Conservation (phyloP, 2,113 vertebrate genomes). For the Neomonachus schauinslandi region DNA sequence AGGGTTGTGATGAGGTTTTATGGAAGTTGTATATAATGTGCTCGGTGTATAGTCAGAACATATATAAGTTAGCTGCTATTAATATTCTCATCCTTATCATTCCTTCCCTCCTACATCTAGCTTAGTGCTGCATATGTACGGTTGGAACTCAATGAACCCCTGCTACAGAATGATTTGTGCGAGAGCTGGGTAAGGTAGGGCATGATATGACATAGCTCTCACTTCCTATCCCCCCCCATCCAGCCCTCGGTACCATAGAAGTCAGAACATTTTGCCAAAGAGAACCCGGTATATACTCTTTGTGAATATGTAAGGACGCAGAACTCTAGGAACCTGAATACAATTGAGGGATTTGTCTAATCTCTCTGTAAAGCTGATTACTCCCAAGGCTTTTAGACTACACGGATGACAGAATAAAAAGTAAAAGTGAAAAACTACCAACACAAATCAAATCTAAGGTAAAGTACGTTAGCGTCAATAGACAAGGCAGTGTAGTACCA, state of each 20-base stretch:
- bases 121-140: background rate
- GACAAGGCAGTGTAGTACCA: background rate
- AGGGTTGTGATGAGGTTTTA: background rate
- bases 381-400: background rate
- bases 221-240: background rate
- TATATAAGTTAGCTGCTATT: background rate
- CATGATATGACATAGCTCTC: background rate
- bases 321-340: slow-evolving; percentile 9
- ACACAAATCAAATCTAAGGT: background rate
- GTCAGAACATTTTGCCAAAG: slow-evolving; percentile 22
- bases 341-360: background rate
- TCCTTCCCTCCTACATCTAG: background rate
- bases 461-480: background rate
- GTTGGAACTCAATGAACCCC: background rate
- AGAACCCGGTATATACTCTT: background rate
- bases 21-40: background rate
- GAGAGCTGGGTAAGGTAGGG: background rate
- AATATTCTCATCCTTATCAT: slow-evolving; percentile 21
- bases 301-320: slow-evolving; percentile 12
- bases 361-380: background rate
- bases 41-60: background rate
- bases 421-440: background rate
- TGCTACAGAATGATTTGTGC: background rate
- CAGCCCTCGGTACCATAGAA: background rate
- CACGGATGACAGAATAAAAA: slow-evolving; percentile 14